Base-by-base conservation (phyloP, 2,888 invertebrate species). In the Habroteleia sp. region DNA sequence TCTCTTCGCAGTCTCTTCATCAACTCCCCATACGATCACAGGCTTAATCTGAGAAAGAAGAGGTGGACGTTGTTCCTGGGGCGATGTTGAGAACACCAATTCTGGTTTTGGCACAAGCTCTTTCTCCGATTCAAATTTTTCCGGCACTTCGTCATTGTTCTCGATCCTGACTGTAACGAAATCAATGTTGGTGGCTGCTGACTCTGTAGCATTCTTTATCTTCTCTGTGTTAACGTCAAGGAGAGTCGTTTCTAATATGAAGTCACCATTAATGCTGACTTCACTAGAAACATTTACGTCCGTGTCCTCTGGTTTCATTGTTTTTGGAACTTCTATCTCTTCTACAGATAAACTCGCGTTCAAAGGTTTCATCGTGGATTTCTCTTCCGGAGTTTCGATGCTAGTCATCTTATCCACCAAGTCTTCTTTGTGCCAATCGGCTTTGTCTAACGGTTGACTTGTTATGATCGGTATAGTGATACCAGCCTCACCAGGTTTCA, bases 401-500 rank as follows among this genome's bases (percentile, higher is more conserved):
- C 6, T 46, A 14, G 46, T 8, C 35, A 25, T 1, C 48, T 44
- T 25, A 8, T 63, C 39, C 1, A 35, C 31, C 11, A 23, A 11
- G 10, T 29, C 29, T 13, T 62, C 31, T 39, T 62, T 52, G 1
- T 50, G 42, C 62, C 65, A 72, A 5, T 39, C 52, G n/a, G 13
- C 3, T 10, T 73, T 65, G 11, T 73, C 60, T 5, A 60, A 3
- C 17, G 54, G 65, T 33, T 63, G 79, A 27, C 60, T 76, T 8
- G 62, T 62, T 6, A 75, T 72, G 2, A 78, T 46, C 0, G 82
- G 78, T 52, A 87, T 82, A 25, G 81, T 81, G 74, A 84, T 81
- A 0, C 85, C 85, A 1, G 86, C 85, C 29, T 86, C 87, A 10
- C 85, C 84, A 27, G 85, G 84, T 42, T 79, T 81, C 44, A 88